Conservation (phyloP, 1,140 invertebrate genomes). For the Xylocopa sonorina region DNA sequence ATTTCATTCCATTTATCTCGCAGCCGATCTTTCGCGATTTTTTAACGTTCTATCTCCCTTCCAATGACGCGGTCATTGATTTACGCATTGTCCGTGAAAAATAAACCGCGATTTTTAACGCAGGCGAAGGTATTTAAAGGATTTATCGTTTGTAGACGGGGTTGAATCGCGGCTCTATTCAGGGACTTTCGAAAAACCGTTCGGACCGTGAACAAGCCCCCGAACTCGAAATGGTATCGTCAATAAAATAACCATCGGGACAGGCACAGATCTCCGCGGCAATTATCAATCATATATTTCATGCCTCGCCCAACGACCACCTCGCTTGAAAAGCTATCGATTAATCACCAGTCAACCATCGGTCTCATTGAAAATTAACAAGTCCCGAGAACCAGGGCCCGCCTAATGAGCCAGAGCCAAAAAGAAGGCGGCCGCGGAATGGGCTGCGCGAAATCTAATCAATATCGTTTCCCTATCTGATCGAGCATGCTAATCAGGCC, state of each 20-base stretch:
- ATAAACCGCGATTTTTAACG: too few relatives aligned
- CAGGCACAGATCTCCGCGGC: background rate
- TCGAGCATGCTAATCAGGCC: constrained; percentile 47
- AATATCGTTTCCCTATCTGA: constrained; percentile 56
- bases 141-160: too few relatives aligned
- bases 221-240: background rate
- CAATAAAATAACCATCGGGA: constrained; percentile 1
- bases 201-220: too few relatives aligned
- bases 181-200: background rate
- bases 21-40: too few relatives aligned
- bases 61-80: too few relatives aligned
- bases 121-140: too few relatives aligned
- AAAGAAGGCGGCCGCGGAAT: background rate
- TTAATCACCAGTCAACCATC: constrained; percentile 13
- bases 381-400: background rate
- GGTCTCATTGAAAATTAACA: constrained; percentile 20
- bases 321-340: background rate
- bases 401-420: constrained; percentile 9
- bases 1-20: too few relatives aligned
- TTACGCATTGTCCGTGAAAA: too few relatives aligned
- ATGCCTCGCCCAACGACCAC: background rate
- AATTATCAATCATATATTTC: background rate
- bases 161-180: too few relatives aligned
- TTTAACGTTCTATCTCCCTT: too few relatives aligned
- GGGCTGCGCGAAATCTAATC: constrained; percentile 43